phyloP scores from a whole-genome alignment of 1,140 invertebrate species.

The Eupristina koningsbergeri region DNA sequence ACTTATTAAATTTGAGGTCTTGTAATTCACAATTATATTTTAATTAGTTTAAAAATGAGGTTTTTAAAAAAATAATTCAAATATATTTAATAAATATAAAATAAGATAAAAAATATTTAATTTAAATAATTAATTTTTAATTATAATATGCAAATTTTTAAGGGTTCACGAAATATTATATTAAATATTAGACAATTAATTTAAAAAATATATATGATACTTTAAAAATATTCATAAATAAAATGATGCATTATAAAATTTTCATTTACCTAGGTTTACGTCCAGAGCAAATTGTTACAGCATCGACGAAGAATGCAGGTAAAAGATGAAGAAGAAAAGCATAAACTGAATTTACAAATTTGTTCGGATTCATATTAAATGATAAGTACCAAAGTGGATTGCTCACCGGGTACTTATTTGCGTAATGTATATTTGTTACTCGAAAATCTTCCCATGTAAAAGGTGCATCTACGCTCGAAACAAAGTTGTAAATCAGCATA shows the following conservation, averaged over 20 bases:
- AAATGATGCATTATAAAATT: neutral
- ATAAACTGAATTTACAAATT: slow-evolving; percentile 73
- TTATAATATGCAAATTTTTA: no score
- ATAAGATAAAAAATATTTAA: no score
- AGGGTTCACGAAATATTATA: no score
- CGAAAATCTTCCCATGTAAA: slow-evolving; percentile 80
- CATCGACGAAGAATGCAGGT: slow-evolving; percentile 78
- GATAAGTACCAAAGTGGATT: slow-evolving; percentile 76
- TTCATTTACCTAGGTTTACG: slow-evolving; percentile 78
- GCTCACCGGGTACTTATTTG: slow-evolving; percentile 73
- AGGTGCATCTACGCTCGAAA: slow-evolving; percentile 79
- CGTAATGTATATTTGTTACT: slow-evolving; percentile 70
- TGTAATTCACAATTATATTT: no score
- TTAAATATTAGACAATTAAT: no score
- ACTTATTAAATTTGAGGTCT: no score
- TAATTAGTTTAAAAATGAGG: no score
- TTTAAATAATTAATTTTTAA: no score
- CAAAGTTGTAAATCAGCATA: slow-evolving; percentile 81
- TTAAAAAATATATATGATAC: no score
- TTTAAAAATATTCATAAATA: neutral
- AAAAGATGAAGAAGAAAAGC: slow-evolving; percentile 77
- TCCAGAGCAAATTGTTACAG: slow-evolving; percentile 73
- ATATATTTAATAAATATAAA: no score
- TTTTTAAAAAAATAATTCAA: no score
- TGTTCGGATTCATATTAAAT: slow-evolving; percentile 74